Evolutionary conservation across 1,140 invertebrate species (phyloP).

Genomic region (Ceratitis capitata): DNA sequence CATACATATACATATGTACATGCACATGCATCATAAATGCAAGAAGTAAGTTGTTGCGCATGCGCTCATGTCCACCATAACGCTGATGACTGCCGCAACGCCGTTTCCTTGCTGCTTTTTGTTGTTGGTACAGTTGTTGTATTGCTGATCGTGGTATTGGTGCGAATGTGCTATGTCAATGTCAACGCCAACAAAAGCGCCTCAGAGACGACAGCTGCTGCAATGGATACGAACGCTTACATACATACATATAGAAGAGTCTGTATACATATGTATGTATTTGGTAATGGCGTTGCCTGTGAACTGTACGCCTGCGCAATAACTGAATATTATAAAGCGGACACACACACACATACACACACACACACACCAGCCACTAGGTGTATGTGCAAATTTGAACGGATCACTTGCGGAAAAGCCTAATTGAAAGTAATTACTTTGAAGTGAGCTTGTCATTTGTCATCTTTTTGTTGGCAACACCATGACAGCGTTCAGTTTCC

Average conservation of each 20-base stretch:
- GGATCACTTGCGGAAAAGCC: constrained; percentile 45
- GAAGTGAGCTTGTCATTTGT: constrained; percentile 60
- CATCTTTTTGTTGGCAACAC: constrained; percentile 46
- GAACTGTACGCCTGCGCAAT: constrained; percentile 48
- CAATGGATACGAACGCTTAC: not conserved
- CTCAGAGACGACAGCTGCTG: constrained; percentile 15
- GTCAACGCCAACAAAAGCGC: constrained; percentile 58
- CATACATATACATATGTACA: not conserved
- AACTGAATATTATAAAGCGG: not conserved
- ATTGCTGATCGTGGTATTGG: not conserved
- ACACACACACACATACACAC: not conserved
- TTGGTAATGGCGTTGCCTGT: not conserved
- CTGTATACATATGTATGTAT: not conserved
- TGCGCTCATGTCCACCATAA: constrained; percentile 2
- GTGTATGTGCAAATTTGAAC: not conserved
- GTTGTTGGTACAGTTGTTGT: not conserved
- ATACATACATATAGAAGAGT: not conserved
- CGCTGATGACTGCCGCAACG: not conserved
- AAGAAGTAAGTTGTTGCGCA: constrained; percentile 5
- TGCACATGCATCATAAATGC: not conserved
- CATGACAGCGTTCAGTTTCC: not conserved
- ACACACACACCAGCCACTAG: not conserved
- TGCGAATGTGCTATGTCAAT: constrained; percentile 59
- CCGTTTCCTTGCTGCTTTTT: not conserved
- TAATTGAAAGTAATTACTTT: constrained; percentile 66